Conservation (phyloP, 2,888 invertebrate species). For the Chrysolina oricalcia region DNA sequence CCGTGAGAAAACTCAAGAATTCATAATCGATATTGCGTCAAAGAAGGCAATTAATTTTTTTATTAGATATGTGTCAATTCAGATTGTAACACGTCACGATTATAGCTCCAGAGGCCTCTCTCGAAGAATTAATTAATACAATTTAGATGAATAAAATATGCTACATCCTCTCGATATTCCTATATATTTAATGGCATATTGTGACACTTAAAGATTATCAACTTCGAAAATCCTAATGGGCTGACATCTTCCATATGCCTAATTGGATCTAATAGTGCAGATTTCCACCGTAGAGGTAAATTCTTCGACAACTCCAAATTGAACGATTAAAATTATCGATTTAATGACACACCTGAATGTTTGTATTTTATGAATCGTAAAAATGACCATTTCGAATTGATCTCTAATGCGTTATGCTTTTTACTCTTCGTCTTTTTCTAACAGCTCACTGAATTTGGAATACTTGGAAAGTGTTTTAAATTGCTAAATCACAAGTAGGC, state of each 20-base stretch:
- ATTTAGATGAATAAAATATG: neutral
- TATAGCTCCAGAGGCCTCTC: neutral
- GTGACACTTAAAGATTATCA: slow-evolving; percentile 14
- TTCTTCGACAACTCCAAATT: neutral
- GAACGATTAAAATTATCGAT: neutral
- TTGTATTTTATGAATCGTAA: neutral
- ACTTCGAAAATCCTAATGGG: slow-evolving; percentile 6
- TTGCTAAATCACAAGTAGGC: too few relatives aligned
- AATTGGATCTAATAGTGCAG: slow-evolving; percentile 15
- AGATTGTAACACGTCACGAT: neutral
- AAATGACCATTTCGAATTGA: neutral
- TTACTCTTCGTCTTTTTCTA: neutral
- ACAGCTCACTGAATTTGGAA: neutral
- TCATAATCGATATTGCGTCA: neutral
- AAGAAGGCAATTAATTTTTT: neutral
- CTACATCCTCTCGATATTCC: neutral
- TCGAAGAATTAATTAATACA: neutral
- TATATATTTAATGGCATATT: neutral
- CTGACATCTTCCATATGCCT: slow-evolving; percentile 15
- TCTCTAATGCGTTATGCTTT: neutral
- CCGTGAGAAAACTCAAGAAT: neutral
- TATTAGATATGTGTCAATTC: neutral
- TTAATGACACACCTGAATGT: neutral
- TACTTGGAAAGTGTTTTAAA: neutral
- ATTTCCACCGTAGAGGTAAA: neutral